Evolutionary conservation across 2,888 invertebrate genomes (phyloP).

Genomic region (Acleris cristana): DNA sequence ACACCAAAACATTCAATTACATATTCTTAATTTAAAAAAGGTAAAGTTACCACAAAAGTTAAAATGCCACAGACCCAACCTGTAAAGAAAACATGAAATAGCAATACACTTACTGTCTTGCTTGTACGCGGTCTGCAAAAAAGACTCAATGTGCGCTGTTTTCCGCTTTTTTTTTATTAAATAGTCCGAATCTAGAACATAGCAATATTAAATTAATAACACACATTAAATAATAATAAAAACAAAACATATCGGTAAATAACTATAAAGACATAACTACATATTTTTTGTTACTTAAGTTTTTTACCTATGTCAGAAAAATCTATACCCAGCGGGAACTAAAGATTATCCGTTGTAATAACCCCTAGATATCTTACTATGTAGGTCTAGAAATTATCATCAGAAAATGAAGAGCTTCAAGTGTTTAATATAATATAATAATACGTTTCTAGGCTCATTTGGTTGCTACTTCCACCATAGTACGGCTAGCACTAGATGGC

Average conservation of each 20-base stretch:
- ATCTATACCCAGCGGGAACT: too few relatives aligned
- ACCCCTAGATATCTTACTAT: too few relatives aligned
- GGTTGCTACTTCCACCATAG: too few relatives aligned
- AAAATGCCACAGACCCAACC: constrained; percentile 4
- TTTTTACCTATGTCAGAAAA: too few relatives aligned
- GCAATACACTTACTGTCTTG: constrained; percentile 68
- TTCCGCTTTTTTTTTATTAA: constrained; percentile 56
- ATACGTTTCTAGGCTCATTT: too few relatives aligned
- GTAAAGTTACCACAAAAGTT: not conserved
- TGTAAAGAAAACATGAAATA: constrained; percentile 14
- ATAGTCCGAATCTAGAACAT: constrained; percentile 51
- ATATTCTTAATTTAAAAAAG: not conserved
- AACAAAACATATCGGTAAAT: not conserved
- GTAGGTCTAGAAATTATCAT: too few relatives aligned
- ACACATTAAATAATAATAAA: constrained; percentile 38
- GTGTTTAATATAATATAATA: too few relatives aligned
- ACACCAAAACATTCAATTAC: not conserved
- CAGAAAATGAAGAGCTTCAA: too few relatives aligned
- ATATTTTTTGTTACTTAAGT: too few relatives aligned
- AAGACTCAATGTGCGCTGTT: constrained; percentile 49
- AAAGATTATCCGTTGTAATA: too few relatives aligned
- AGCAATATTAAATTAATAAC: constrained; percentile 40
- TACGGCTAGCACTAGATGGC: too few relatives aligned
- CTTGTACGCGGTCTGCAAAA: constrained; percentile 54
- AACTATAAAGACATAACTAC: not conserved